Base-by-base conservation (phyloP, 2,113 vertebrate genomes). In the Phaethornis superciliosus region DNA sequence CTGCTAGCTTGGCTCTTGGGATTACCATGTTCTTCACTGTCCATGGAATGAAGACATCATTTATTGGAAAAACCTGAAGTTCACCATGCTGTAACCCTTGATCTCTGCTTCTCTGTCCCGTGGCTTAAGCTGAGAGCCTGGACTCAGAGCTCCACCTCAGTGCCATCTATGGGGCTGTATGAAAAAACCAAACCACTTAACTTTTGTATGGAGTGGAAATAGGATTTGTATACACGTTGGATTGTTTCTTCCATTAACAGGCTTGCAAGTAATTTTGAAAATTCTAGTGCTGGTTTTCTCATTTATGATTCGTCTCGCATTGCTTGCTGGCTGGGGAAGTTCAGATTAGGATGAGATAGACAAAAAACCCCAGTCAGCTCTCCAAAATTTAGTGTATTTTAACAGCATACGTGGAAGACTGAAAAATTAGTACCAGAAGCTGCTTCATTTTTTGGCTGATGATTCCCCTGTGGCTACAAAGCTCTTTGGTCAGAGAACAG, bases 341-440 rank as follows among this genome's bases (percentile, higher is more conserved):
- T 88, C 59, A 52, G 55, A 23, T 69, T 87, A 89, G 51, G 27
- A 67, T 51, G 51, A 81, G 52, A 62, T 37, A 55, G 7, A 69
- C 35, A 55, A 76, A 72, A 47, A 93, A 91, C n/a, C 40, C 40
- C 40, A 24, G 1, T 5, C 28, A 47, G 69, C 15, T 64, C 40
- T 74, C 30, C 60, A 88, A 27, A 19, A 28, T 80, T 85, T 90
- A 32, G 78, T 0, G 27, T 30, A 70, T 72, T 88, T 91, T 80
- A 88, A 85, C 37, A 35, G 60, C 37, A 55, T 33, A 44, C 52
- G 78, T 3, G 35, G 76, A 87, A 85, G 47, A 33, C 35, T 80
- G 47, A 85, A 85, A 94, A 95, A 88, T 81, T 56, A 81, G 33
- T 83, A 83, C 56, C 69, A 89, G 85, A 79, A 90, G 28, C 55